Evolutionary conservation across 30 jellyfish, hydroid and myxozoan species (phyloP).

Genomic region (Aurelia sp.): DNA sequence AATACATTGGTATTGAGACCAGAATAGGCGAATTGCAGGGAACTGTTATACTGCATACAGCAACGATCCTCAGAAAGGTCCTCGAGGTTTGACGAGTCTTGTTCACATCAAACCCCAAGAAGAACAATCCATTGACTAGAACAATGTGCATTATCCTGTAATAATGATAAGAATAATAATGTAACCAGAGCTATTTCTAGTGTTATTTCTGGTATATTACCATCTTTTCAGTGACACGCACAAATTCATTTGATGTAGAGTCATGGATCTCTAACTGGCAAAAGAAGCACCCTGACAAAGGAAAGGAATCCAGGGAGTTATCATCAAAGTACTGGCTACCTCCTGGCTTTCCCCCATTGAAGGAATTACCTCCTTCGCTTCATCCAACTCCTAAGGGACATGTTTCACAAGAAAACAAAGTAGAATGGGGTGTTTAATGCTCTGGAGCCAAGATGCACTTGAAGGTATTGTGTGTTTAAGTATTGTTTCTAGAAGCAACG

Average conservation of each 20-base stretch:
- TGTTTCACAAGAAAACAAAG: background rate
- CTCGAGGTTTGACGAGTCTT: no score
- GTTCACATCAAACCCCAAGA: no score
- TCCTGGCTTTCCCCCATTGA: slow-evolving; percentile 85
- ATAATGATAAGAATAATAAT: no score
- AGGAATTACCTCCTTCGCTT: slow-evolving; percentile 90
- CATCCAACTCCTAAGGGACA: slow-evolving; percentile 66
- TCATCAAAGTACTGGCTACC: slow-evolving; percentile 80
- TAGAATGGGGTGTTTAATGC: slow-evolving; percentile 26
- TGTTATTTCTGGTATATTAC: background rate
- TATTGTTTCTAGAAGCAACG: no score
- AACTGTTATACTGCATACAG: no score
- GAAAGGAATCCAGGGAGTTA: slow-evolving; percentile 11
- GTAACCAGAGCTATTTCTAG: background rate
- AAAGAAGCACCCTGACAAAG: slow-evolving; percentile 63
- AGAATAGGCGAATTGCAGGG: no score
- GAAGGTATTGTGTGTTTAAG: no score
- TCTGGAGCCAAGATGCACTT: slow-evolving; percentile 14
- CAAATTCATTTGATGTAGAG: slow-evolving; percentile 45
- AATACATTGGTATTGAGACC: no score
- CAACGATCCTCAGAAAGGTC: no score
- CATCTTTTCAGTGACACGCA: no score
- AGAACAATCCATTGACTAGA: no score
- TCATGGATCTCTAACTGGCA: slow-evolving; percentile 88
- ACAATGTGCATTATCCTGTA: no score